Evolutionary conservation across 2,797 vertebrate species (phyloP), one percentile per base, ranked within the genome.

Genomic region (Fistularia tabacaria): DNA sequence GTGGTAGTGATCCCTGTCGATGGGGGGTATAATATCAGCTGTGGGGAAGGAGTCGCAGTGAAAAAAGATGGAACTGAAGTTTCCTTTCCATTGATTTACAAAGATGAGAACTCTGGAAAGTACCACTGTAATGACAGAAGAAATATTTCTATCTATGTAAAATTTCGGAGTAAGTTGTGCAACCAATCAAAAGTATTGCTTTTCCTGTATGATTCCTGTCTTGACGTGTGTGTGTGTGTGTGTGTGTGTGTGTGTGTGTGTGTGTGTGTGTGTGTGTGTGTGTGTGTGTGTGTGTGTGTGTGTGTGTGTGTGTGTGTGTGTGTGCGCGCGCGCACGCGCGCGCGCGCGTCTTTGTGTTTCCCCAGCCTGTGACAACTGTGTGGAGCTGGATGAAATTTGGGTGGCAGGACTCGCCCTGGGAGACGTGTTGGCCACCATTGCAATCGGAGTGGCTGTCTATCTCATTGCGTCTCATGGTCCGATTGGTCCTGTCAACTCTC

Each of bases 301-400:
- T 25, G 25, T 25, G 25, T 25, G 25, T 25, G 25, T 25, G 25
- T 25, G 25, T 25, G 25, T 25, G 25, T 47, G 43, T 52, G 8
- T 53, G 43, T 61, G 38, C 55, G 38, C 59, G 37, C 57, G 9
- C 60, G 46, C 43, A 25, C 61, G n/a, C 65, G 14, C 55, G 8
- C 54, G 8, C 71, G 8, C 70, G 37, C 45, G 36, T 59, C 38
- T 67, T 14, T 62, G 38, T 67, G 46, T 53, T 25, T 68, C 1
- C 62, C 8, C 70, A 92, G 91, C 53, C 10, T 90, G 89, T 61
- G 82, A 88, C 0, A 87, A 83, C 70, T 89, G 90, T 14, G 41
- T 92, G 0, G 58, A 86, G 12, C 0, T 90, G 0, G 69, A 90
- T 0, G 0, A 0, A 0, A 0, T 0, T 0, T 12, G 80, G 0